Evolutionary conservation across 2,797 vertebrate species (phyloP).

Genomic region (Chloroceryle amazona): DNA sequence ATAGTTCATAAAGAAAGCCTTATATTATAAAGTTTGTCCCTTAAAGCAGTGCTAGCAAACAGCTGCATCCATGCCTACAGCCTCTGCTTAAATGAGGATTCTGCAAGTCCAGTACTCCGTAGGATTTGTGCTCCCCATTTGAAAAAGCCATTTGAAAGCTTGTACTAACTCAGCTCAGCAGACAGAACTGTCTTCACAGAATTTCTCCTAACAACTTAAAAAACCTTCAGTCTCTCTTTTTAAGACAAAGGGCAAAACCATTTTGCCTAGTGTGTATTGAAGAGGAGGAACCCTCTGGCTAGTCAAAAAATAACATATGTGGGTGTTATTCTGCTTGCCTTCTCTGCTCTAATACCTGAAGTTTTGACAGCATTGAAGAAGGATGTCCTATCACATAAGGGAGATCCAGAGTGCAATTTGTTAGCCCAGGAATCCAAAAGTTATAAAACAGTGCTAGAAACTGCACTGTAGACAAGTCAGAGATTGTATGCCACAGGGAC

Average conservation of each 20-base stretch:
- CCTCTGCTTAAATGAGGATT: background rate
- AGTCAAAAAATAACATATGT: background rate
- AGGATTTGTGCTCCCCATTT: background rate
- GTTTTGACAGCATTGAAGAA: background rate
- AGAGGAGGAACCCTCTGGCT: background rate
- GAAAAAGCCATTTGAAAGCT: background rate
- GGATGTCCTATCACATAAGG: background rate
- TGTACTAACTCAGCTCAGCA: background rate
- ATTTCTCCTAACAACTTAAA: background rate
- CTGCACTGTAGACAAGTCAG: background rate
- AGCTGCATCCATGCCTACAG: background rate
- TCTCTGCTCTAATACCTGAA: background rate
- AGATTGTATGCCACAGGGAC: background rate
- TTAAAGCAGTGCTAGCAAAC: background rate
- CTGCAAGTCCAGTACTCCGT: background rate
- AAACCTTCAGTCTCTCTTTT: background rate
- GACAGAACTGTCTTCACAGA: background rate
- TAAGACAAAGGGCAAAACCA: background rate
- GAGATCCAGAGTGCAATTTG: background rate
- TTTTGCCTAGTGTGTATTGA: background rate
- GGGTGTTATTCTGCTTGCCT: background rate
- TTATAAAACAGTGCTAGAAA: background rate
- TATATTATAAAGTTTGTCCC: slow-evolving; percentile 35
- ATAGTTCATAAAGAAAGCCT: background rate
- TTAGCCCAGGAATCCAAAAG: background rate